Percentiles rank a stretch among this genome's conserved stretches.
Evolutionary conservation across 2,113 vertebrate species (phyloP).

Genomic region (Aramus guarauna): DNA sequence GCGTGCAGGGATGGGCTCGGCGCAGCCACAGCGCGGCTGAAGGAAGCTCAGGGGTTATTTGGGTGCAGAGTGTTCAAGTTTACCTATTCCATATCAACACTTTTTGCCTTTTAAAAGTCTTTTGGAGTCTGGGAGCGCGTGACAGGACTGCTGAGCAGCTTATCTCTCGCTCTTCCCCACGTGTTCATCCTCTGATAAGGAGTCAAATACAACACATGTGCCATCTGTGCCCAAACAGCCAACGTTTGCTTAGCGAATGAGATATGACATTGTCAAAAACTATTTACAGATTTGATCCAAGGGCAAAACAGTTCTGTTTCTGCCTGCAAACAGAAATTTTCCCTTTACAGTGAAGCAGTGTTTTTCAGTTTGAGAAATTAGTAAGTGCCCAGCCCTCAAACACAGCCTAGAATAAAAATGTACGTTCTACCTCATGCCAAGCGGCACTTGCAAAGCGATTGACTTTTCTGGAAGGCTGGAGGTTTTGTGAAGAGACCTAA

Average conservation of each 20-base stretch:
- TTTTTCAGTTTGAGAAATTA: not conserved
- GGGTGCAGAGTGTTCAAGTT: rapidly evolving
- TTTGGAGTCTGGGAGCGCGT: not conserved
- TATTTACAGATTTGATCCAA: slow-evolving; percentile 46
- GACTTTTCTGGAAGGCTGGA: not conserved
- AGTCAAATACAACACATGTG: not conserved
- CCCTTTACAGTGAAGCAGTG: not conserved
- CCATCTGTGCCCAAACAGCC: slow-evolving; percentile 19
- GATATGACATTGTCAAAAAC: slow-evolving; percentile 41
- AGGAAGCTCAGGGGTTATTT: not conserved
- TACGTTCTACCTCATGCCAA: not conserved
- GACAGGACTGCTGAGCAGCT: slow-evolving; percentile 33
- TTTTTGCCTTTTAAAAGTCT: slow-evolving; percentile 54
- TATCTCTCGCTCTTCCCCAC: not conserved
- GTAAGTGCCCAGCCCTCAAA: not conserved
- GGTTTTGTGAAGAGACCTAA: not conserved
- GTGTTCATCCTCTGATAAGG: slow-evolving; percentile 45
- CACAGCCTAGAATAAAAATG: not conserved
- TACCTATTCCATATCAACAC: not conserved
- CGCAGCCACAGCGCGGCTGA: not conserved
- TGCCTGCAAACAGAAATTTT: not conserved
- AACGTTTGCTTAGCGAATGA: slow-evolving; percentile 34
- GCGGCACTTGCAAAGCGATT: not conserved
- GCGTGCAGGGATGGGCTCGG: not conserved
- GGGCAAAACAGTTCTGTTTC: not conserved